phyloP scores from a whole-genome alignment of 2,113 vertebrate species.

The Erythrocebus patas region DNA sequence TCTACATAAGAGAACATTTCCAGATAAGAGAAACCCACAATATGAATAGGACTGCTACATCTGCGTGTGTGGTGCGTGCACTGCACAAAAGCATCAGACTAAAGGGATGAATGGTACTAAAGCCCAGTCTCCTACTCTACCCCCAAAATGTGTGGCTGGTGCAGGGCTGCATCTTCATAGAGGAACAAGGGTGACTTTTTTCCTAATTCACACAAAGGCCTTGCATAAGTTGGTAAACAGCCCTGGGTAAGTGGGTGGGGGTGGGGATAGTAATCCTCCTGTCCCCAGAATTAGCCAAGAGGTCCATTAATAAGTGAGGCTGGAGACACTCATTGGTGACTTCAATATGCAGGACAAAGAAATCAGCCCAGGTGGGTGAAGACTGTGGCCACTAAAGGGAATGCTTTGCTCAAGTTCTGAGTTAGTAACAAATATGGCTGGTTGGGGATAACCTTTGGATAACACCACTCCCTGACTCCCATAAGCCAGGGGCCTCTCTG shows the following conservation, averaged over 20 bases:
- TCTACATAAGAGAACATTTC: neutral
- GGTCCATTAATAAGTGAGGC: neutral
- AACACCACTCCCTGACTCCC: too few species aligned
- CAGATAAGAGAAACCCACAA: neutral
- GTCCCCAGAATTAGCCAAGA: neutral
- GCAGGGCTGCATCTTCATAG: neutral
- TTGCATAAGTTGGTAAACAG: neutral
- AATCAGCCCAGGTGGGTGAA: neutral
- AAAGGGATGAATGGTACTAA: neutral
- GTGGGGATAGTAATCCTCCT: neutral
- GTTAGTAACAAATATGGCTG: neutral
- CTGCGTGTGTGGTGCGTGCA: neutral
- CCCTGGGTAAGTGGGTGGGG: neutral
- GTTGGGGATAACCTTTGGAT: neutral
- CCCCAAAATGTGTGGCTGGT: neutral
- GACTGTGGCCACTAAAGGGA: neutral
- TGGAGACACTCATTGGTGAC: neutral
- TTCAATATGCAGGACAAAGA: rapidly evolving
- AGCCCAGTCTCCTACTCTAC: neutral
- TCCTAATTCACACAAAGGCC: neutral
- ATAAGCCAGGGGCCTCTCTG: neutral
- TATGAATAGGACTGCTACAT: neutral
- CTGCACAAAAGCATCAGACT: neutral
- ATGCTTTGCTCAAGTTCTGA: neutral
- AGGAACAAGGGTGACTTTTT: neutral